Conservation (phyloP, 2,797 vertebrate genomes). For the Halcyon leucocephala region DNA sequence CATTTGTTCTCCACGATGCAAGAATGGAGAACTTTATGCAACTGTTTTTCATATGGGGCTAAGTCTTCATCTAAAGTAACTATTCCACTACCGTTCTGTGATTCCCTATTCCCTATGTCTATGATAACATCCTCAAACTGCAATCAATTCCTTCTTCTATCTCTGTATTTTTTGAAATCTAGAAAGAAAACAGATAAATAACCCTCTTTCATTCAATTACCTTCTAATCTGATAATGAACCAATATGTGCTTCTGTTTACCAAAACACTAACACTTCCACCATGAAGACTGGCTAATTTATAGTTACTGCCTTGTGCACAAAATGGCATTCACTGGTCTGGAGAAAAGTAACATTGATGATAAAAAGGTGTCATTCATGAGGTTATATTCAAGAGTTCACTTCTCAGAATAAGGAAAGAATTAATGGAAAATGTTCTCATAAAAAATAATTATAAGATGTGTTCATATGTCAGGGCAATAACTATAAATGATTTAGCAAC, state of each 20-base stretch:
- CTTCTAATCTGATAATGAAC: background rate
- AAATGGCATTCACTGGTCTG: background rate
- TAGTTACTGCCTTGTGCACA: background rate
- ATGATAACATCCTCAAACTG: background rate
- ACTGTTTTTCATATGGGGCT: background rate
- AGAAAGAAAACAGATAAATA: background rate
- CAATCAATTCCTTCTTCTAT: background rate
- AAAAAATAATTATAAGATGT: conserved; percentile 52
- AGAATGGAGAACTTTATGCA: background rate
- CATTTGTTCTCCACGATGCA: background rate
- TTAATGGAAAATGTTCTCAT: conserved; percentile 26
- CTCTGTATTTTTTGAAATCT: background rate
- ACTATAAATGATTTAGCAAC: background rate
- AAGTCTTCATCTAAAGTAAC: background rate
- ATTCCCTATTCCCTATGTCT: background rate
- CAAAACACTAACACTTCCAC: background rate
- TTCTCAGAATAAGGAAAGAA: conserved; percentile 46
- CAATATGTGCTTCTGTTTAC: background rate
- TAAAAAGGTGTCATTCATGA: conserved; percentile 16
- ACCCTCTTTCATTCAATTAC: background rate
- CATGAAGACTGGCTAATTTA: background rate
- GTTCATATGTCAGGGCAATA: background rate
- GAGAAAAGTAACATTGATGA: conserved; percentile 40
- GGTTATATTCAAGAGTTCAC: background rate
- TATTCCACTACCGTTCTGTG: background rate